Base-by-base conservation (phyloP, 92 coral and sea anemone genomes). In the Parazoanthus darwini region DNA sequence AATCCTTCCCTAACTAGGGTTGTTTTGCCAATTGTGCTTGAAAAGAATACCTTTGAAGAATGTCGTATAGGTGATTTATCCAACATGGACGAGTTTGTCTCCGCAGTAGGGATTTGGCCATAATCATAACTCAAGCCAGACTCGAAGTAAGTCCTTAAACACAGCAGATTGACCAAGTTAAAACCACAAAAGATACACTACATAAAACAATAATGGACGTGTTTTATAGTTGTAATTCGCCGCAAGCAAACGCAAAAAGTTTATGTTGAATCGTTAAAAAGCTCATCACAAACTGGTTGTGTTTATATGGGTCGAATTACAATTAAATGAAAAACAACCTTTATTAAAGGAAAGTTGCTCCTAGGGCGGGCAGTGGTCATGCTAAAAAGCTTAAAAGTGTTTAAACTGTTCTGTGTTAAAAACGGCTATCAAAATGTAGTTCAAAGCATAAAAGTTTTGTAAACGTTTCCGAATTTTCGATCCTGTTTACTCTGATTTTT, bases 131-230 rank as follows among this genome's bases (percentile, higher is more conserved):
- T 85, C 9, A 87, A 89, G 25, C 93, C 98, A 14, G 75, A 71
- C 85, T 95, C 98, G 77, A 72, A 91, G 77, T 82, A 95, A 1
- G 92, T 85, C 97, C 99, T 96, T 51, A 43, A 92, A 29, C 42
- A 36, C 15, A 63, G 78, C 70, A 33, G 6, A 14, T 22, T 18
- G 23, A 74, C 37, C 18, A 16, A 36, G 42, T 74, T 16, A 29
- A 36, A 33, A 73, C 7, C 43, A 73, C 1, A 6, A 16, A 10
- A n/a, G 26, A 54, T 5, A 46, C 20, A 20, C 29, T 80, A 33
- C 11, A 8, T 86, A 8, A 54, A 54, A 54, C 59, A 54, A 4
- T 23, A n/a, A 26, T 46, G 25, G 23, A 46, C 20, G 33, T 11
- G 13, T n/a, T 82, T 5, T 80, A 16, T 14, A 23, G 85, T 58